These are phyloP conservation scores for Abramis brama DNA, from an alignment of 2,113 vertebrate species.

Conservation along the genomic window DNA sequence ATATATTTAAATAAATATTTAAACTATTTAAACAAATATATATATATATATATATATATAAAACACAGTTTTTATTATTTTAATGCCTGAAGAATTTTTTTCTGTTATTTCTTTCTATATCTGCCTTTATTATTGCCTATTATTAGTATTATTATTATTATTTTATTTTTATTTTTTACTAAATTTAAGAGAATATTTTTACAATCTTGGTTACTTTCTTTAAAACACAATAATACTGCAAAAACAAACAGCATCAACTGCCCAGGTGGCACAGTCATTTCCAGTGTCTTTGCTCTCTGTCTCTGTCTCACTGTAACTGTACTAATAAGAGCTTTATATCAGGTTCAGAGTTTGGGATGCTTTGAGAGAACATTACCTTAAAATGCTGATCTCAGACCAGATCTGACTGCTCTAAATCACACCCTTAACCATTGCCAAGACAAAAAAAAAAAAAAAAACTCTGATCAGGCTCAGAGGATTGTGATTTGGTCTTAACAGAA, in stretches of 20 bases:
- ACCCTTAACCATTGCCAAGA: background rate
- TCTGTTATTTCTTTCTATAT: background rate
- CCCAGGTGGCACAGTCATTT: background rate
- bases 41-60: too few relatives aligned
- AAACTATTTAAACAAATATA: too few relatives aligned
- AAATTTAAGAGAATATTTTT: background rate
- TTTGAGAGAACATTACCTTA: background rate
- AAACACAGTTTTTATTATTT: background rate
- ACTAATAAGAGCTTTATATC: conserved; percentile 7
- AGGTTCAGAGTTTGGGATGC: background rate
- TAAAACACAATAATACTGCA: background rate
- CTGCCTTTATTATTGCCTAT: background rate
- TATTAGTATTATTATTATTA: too few relatives aligned
- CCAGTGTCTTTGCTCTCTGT: background rate
- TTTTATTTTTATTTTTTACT: too few relatives aligned
- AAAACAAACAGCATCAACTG: background rate
- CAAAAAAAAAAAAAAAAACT: background rate
- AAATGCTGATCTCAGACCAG: conserved; percentile 16
- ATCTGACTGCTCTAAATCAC: conserved; percentile 1
- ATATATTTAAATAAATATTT: background rate
- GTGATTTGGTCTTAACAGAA: background rate
- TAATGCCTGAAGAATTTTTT: background rate
- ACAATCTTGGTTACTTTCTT: background rate
- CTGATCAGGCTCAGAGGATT: conserved; percentile 11
- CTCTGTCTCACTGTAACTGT: background rate